These are phyloP conservation scores for Scleropages formosus DNA, from an alignment of 2,797 vertebrate genomes.

Conservation along the genomic window DNA sequence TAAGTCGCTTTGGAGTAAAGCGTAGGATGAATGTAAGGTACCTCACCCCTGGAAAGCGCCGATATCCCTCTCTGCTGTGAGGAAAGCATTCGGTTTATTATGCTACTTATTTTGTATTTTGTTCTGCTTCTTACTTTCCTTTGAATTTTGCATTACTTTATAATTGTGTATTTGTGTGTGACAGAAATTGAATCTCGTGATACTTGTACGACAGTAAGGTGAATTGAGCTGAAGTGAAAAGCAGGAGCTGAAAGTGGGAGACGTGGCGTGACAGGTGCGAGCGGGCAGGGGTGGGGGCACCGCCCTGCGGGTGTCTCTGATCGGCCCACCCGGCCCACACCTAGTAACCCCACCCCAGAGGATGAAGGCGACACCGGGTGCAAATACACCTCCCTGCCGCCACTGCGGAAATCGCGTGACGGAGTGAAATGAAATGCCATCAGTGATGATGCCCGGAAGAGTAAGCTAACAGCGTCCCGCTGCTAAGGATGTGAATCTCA, in stretches of 20 bases:
- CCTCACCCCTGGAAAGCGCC: too few relatives aligned
- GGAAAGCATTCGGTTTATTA: too few relatives aligned
- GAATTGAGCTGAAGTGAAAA: too few relatives aligned
- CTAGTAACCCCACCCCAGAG: neutral
- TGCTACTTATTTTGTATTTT: too few relatives aligned
- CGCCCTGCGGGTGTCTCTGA: conserved; percentile 11
- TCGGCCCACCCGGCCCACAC: neutral
- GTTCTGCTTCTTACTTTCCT: too few relatives aligned
- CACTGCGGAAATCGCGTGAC: neutral
- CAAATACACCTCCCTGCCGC: conserved; percentile 22
- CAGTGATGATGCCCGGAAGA: neutral
- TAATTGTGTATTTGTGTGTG: too few relatives aligned
- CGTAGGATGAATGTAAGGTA: too few relatives aligned
- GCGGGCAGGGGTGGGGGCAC: neutral
- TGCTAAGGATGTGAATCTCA: neutral
- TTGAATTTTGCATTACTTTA: too few relatives aligned
- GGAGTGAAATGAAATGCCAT: conserved; percentile 4
- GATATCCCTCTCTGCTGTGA: too few relatives aligned
- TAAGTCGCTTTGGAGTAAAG: too few relatives aligned
- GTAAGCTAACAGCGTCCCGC: neutral
- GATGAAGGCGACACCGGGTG: conserved; percentile 12
- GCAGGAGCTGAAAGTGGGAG: conserved; percentile 37
- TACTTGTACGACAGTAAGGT: too few relatives aligned
- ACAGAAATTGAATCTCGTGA: too few relatives aligned
- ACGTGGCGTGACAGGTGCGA: conserved; percentile 15